Percentiles rank a stretch among this genome's conserved stretches.
These are phyloP conservation scores for Periplaneta americana DNA, from an alignment of 1,140 invertebrate genomes.

Conservation along the genomic window DNA sequence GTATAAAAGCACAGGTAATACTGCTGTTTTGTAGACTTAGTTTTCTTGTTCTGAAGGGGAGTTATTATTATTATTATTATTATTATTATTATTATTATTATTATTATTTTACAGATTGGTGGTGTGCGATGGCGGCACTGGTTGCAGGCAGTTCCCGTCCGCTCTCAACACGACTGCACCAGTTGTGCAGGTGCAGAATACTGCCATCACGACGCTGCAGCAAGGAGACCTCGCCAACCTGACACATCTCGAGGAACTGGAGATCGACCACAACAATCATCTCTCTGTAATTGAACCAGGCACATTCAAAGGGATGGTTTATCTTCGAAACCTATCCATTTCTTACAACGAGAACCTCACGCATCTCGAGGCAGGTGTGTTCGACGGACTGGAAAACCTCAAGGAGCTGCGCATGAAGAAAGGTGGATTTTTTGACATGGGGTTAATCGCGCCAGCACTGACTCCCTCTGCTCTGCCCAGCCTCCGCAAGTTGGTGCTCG, in stretches of 20 bases:
- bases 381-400: constrained; percentile 32
- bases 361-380: constrained; percentile 23
- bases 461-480: neutral
- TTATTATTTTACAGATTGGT: neutral
- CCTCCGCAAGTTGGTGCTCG: neutral
- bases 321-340: neutral
- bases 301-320: neutral
- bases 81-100: no score
- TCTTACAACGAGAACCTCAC: constrained; percentile 6
- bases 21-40: no score
- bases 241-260: neutral
- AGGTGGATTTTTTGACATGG: constrained; percentile 37
- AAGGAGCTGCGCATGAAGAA: constrained; percentile 39
- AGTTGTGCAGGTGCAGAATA: neutral
- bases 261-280: neutral
- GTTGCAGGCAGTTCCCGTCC: neutral
- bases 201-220: neutral
- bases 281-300: neutral
- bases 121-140: neutral
- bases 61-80: no score
- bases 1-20: no score
- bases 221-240: neutral
- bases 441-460: constrained; percentile 20
- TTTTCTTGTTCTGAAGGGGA: no score
- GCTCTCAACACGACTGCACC: neutral